Evolutionary conservation across 1,140 invertebrate species (phyloP), one percentile per base, ranked within the genome.

Genomic region (Cydia fagiglandana): DNA sequence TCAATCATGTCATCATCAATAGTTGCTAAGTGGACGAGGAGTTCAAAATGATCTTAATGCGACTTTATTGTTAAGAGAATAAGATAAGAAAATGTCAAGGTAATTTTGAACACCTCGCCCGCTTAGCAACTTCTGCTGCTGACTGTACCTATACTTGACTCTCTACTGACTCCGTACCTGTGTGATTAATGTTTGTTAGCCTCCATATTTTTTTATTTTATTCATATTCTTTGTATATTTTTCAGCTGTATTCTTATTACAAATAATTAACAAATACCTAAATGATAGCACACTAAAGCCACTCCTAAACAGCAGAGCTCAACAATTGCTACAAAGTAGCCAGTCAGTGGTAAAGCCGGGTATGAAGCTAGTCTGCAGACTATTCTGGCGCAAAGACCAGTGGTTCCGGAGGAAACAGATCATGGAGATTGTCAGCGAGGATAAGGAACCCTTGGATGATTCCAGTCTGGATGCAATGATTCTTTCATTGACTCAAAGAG

Each of bases 321-420:
- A 84, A 66, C 66, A 68, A 4, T 56, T 91, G 1, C 34, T 91
- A 45, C 45, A 28, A 10, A 84, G 78, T 61, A 82, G 76, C 17
- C 56, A 83, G 38, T 5, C 34, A 13, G 30, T 86, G 64, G 34
- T 75, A 10, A 86, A 86, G 61, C 85, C 82, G 13, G 84, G 87
- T 2, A 79, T 86, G 77, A 77, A 76, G 38, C 56, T 90, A 2
- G 78, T 91, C 0, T 91, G 90, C 77, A 78, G 88, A n/a, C 64
- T 91, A 47, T 91, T 86, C 56, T 90, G 89, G 89, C 77, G 83
- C 5, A 78, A 85, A 50, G 80, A 80, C 6, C 77, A 81, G 10
- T 90, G 88, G 88, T 88, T 83, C 53, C 83, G 79, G 24, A 50
- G 50, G 20, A 78, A 87, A 6, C 50, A 83, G 66, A 66, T 85